These are phyloP conservation scores for Omphaloscelis lunosa DNA, from an alignment of 2,888 invertebrate species.

Conservation along the genomic window DNA sequence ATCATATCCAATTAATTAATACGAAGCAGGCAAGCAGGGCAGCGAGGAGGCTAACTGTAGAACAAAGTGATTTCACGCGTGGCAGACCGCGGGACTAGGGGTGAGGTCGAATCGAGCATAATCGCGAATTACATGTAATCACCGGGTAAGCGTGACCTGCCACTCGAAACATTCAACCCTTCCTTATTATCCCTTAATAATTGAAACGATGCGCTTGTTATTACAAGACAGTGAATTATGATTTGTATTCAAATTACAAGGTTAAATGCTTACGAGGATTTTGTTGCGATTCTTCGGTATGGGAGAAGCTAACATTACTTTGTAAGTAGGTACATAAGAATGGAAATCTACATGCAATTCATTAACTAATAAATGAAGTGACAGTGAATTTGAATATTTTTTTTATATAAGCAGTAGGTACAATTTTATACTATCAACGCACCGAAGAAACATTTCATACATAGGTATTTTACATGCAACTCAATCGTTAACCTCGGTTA, in stretches of 20 bases:
- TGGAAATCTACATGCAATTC: not conserved
- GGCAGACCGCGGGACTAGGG: slow-evolving; percentile 76
- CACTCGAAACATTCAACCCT: slow-evolving; percentile 83
- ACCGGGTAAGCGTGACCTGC: slow-evolving; percentile 75
- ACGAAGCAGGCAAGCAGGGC: slow-evolving; percentile 69
- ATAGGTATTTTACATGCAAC: not conserved
- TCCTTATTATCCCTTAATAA: slow-evolving; percentile 83
- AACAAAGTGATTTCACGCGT: slow-evolving; percentile 90
- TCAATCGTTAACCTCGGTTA: not conserved
- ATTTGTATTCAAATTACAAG: slow-evolving; percentile 66
- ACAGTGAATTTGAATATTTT: too few relatives aligned
- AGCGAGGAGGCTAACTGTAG: slow-evolving; percentile 83
- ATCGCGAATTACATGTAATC: slow-evolving; percentile 85
- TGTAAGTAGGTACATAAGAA: not conserved
- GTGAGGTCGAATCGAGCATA: slow-evolving; percentile 80
- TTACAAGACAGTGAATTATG: slow-evolving; percentile 74
- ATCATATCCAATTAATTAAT: slow-evolving; percentile 57
- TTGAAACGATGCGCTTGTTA: slow-evolving; percentile 82
- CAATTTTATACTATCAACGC: not conserved
- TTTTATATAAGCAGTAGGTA: too few relatives aligned
- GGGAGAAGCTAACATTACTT: not conserved
- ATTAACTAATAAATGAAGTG: not conserved
- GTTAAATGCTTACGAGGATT: slow-evolving; percentile 41
- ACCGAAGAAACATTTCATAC: too few relatives aligned
- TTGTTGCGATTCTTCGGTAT: not conserved